These are phyloP conservation scores for Harpagifer antarcticus DNA, from an alignment of 2,797 vertebrate species.

Conservation along the genomic window DNA sequence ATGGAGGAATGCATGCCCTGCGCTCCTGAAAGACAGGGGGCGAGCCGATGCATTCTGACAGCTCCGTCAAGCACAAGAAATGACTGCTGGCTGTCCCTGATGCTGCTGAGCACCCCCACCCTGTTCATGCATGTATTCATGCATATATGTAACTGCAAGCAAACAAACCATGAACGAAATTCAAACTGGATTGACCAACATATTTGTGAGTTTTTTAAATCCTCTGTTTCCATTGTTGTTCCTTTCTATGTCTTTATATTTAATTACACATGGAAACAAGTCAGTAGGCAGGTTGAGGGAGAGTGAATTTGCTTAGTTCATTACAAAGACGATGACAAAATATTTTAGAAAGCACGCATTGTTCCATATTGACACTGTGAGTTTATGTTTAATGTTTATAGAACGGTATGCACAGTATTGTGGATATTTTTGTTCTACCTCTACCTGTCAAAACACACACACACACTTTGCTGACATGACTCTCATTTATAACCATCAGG, in stretches of 20 bases:
- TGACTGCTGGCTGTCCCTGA: conserved; percentile 75
- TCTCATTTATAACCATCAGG: no score
- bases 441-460: conserved; percentile 4
- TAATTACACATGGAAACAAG: conserved; percentile 8
- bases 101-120: conserved; percentile 50
- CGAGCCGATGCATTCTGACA: conserved; percentile 82
- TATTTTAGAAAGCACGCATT: conserved; percentile 1
- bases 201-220: background rate
- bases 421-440: conserved; percentile 3
- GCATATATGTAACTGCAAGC: background rate
- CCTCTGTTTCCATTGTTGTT: background rate
- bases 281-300: conserved; percentile 46
- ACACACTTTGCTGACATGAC: no score
- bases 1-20: conserved; percentile 63
- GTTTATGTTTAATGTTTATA: background rate
- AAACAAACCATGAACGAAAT: background rate
- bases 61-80: conserved; percentile 81
- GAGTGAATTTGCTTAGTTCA: conserved; percentile 20
- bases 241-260: background rate
- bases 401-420: background rate
- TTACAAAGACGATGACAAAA: conserved; percentile 7
- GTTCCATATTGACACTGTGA: conserved; percentile 11
- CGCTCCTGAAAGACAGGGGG: conserved; percentile 37
- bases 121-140: conserved; percentile 28
- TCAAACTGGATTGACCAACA: background rate